Conservation (phyloP, 2,888 invertebrate species). For the Agriopis leucophaearia region DNA sequence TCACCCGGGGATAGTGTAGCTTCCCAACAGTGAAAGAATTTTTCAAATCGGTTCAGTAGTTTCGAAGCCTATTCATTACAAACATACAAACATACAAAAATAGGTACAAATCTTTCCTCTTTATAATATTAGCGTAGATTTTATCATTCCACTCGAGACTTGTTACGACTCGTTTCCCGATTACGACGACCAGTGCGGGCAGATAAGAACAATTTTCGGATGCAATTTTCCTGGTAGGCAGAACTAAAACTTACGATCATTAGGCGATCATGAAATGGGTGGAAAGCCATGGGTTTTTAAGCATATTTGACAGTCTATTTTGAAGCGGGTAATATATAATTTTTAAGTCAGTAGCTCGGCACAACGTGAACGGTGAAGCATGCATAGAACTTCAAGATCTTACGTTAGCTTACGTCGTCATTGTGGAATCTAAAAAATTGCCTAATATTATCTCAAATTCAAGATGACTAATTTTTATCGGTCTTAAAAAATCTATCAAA, state of each 20-base stretch:
- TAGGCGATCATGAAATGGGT: not conserved
- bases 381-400: too few relatives aligned
- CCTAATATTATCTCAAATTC: not conserved
- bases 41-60: too few relatives aligned
- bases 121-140: too few relatives aligned
- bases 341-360: not conserved
- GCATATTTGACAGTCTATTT: not conserved
- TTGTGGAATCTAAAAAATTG: not conserved
- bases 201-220: slow-evolving; percentile 13
- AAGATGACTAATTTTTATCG: slow-evolving; percentile 4
- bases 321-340: not conserved
- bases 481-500: not conserved
- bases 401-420: not conserved
- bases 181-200: slow-evolving; percentile 6
- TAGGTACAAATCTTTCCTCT: too few relatives aligned
- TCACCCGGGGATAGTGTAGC: too few relatives aligned
- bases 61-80: too few relatives aligned
- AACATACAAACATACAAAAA: too few relatives aligned
- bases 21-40: too few relatives aligned
- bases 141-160: slow-evolving; percentile 20
- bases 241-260: not conserved
- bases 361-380: too few relatives aligned
- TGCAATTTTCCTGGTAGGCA: not conserved
- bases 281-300: not conserved
- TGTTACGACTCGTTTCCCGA: slow-evolving; percentile 17